Conservation (phyloP, 1,140 invertebrate species). For the Carposina sasakii region DNA sequence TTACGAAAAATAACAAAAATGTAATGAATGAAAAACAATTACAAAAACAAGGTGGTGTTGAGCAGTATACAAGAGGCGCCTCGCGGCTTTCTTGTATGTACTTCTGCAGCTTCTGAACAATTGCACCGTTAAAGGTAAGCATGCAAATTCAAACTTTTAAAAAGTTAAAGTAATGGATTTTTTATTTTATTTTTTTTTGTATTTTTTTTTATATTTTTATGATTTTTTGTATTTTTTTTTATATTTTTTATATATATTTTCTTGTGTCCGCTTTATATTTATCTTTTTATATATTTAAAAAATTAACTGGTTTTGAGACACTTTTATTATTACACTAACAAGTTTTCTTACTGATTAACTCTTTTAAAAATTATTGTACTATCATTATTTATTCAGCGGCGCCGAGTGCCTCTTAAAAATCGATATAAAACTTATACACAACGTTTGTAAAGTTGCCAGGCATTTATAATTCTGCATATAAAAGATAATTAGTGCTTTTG, state of each 20-base stretch:
- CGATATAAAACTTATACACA: conserved; percentile 58
- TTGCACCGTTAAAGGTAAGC: no score
- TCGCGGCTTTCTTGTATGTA: no score
- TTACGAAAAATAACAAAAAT: no score
- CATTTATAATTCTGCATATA: conserved; percentile 19
- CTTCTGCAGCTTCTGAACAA: no score
- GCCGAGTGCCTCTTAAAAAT: conserved; percentile 55
- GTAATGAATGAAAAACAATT: no score
- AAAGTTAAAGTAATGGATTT: no score
- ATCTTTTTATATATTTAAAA: conserved; percentile 46
- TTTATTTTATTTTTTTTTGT: conserved; percentile 29
- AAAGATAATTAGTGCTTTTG: background rate
- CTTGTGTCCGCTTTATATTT: conserved; percentile 25
- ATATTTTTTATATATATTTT: conserved; percentile 32
- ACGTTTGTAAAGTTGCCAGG: conserved; percentile 48
- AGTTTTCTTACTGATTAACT: conserved; percentile 60
- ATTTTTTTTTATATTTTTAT: conserved; percentile 33
- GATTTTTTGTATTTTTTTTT: conserved; percentile 36
- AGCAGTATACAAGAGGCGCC: no score
- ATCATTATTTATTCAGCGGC: conserved; percentile 53
- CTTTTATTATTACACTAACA: conserved; percentile 44
- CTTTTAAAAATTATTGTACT: conserved; percentile 55
- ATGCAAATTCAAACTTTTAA: no score
- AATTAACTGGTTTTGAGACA: conserved; percentile 55
- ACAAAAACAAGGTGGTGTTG: no score